Evolutionary conservation across 1,140 invertebrate genomes (phyloP), one percentile per base, ranked within the genome.

Genomic region (Neelides sp.): DNA sequence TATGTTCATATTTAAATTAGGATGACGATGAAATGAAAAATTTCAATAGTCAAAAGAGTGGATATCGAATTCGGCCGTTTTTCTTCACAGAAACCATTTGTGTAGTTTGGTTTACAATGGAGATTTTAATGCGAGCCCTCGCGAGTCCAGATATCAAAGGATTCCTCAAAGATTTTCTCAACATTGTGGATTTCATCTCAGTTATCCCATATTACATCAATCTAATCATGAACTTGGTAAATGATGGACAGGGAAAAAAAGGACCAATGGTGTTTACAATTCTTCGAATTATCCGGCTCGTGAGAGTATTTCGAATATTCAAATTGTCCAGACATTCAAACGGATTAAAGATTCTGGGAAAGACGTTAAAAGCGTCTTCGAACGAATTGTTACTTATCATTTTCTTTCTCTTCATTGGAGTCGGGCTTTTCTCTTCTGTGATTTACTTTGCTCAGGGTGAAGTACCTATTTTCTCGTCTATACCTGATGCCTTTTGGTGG

Each of bases 341-440:
- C 40, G 70, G 69, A 8, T 60, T 72, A 7, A 63, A 71, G 54
- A 73, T 75, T 28, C 55, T 75, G 35, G 71, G 71, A n/a, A 73
- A 76, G 61, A 78, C 76, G 15, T 65, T 78, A 44, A 74, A 71
- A 58, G 76, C 77, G 34, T 75, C 73, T 55, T 70, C 76, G 63
- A 47, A 36, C 20, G 45, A 47, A 19, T 41, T 37, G 17, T 15
- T 46, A 7, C 34, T 52, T 13, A 23, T 48, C 7, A 51, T 45
- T 12, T 39, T 41, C 34, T 56, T 54, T 58, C 41, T 56, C 44
- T 66, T 73, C 57, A 65, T 73, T 65, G 77, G 78, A 57, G 74
- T 80, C 48, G 74, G 80, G 36, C 67, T 80, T 42, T 80, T 81
- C 67, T 78, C 78, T 15, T 76, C 73, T 64, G 76, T 77, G 46